Base-by-base conservation (phyloP, 1,140 invertebrate species). In the Stegodyphus mimosarum region DNA sequence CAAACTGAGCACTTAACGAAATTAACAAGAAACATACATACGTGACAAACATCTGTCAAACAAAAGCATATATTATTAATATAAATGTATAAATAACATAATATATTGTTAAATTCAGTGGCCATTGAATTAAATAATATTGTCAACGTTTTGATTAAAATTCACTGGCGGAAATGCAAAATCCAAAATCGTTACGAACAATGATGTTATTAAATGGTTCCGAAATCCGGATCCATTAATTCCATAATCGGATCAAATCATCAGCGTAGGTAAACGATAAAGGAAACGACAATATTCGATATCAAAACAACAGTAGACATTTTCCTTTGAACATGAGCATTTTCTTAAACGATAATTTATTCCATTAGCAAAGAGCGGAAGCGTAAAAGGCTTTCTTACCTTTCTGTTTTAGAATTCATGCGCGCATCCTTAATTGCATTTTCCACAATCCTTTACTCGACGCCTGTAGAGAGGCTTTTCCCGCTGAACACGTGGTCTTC, bases 341-440 rank as follows among this genome's bases (percentile, higher is more conserved):
- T 66, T 76, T 52, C 74, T n/a, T 10, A 17, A 76, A 66, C 76
- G 51, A 78, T 78, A 78, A 78, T 69, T 78, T 78, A 78, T 78
- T 78, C 76, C 76, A 78, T 78, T 78, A 78, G 69, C 66, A 60
- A 49, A 33, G 51, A 33, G 33, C 33, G n/a, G 18, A 53, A 33
- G 67, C 10, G 18, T n/a, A 50, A 48, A 33, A 33, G 33, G 33
- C 33, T 33, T 33, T 33, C 80, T 83, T 83, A 83, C 80, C 80
- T 83, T 66, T 83, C 80, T 83, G 71, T 83, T 83, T 74, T 60
- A 66, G 80, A 83, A 83, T 83, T 83, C 80, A 83, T 83, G 80
- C 80, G 71, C 63, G 80, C 80, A 83, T 74, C 80, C 80, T 74
- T 83, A 83, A 83, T 83, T 83, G 80, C 80, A 74, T 80, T 80